Evolutionary conservation across 2,888 invertebrate species (phyloP).

Genomic region (Heliconius ismenius): DNA sequence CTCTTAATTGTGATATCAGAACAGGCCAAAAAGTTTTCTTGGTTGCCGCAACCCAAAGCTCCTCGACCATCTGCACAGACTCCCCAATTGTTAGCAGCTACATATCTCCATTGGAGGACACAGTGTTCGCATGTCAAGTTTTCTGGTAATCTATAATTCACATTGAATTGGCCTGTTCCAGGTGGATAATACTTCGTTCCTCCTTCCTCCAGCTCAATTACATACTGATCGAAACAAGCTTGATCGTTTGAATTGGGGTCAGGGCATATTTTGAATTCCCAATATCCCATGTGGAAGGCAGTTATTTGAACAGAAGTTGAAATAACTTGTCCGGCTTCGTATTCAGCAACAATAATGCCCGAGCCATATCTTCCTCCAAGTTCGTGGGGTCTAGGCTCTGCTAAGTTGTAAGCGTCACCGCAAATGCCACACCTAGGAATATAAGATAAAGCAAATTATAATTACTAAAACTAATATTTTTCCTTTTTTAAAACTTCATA

Average conservation of each 20-base stretch:
- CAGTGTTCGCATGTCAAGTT: conserved; percentile 89
- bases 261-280: conserved; percentile 90
- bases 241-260: conserved; percentile 86
- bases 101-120: conserved; percentile 92
- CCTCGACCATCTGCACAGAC: conserved; percentile 85
- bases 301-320: conserved; percentile 89
- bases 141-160: conserved; percentile 82
- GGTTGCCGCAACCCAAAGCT: conserved; percentile 91
- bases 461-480: not conserved
- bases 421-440: conserved; percentile 87
- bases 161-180: conserved; percentile 85
- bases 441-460: not conserved
- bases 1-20: conserved; percentile 87
- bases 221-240: conserved; percentile 86
- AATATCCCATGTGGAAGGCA: conserved; percentile 91
- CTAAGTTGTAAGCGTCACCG: conserved; percentile 89
- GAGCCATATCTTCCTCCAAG: conserved; percentile 90
- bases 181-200: conserved; percentile 86
- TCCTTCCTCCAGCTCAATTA: conserved; percentile 81
- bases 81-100: conserved; percentile 93
- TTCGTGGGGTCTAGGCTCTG: conserved; percentile 87
- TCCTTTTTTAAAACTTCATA: no score
- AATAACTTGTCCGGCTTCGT: conserved; percentile 84
- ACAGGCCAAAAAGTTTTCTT: conserved; percentile 92
- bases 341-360: conserved; percentile 87